Evolutionary conservation across 2,797 vertebrate genomes (phyloP).

Genomic region (Coilia nasus): DNA sequence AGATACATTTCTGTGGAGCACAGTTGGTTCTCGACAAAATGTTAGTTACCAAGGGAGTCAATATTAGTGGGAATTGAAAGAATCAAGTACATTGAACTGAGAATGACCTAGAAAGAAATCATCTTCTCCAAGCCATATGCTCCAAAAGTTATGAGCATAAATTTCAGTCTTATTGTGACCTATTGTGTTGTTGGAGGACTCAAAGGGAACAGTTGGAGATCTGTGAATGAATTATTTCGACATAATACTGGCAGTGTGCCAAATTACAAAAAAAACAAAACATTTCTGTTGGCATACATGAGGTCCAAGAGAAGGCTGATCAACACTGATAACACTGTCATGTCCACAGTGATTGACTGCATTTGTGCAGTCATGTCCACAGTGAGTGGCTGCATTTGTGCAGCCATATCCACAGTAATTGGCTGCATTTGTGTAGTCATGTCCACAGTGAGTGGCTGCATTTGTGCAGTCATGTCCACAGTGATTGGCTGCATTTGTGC

Average conservation of each 20-base stretch:
- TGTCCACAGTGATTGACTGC: too few species aligned
- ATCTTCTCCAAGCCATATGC: not conserved
- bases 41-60: not conserved
- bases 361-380: too few species aligned
- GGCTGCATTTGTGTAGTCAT: too few species aligned
- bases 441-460: too few species aligned
- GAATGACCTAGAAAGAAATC: not conserved
- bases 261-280: not conserved
- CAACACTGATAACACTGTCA: too few species aligned
- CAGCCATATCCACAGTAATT: too few species aligned
- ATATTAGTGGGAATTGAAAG: not conserved
- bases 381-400: too few species aligned
- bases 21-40: not conserved
- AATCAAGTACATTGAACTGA: not conserved
- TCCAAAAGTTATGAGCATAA: not conserved
- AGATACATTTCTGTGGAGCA: too few species aligned
- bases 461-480: too few species aligned
- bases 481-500: too few species aligned
- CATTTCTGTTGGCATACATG: too few species aligned
- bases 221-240: slow-evolving; percentile 46
- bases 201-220: not conserved
- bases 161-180: not conserved
- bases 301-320: not conserved
- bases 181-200: not conserved
- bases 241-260: not conserved